A percentile compares a stretch with the other conserved stretches of the same genome.
These are phyloP conservation scores for Hypothenemus hampei DNA, from an alignment of 1,140 invertebrate genomes.

Conservation along the genomic window DNA sequence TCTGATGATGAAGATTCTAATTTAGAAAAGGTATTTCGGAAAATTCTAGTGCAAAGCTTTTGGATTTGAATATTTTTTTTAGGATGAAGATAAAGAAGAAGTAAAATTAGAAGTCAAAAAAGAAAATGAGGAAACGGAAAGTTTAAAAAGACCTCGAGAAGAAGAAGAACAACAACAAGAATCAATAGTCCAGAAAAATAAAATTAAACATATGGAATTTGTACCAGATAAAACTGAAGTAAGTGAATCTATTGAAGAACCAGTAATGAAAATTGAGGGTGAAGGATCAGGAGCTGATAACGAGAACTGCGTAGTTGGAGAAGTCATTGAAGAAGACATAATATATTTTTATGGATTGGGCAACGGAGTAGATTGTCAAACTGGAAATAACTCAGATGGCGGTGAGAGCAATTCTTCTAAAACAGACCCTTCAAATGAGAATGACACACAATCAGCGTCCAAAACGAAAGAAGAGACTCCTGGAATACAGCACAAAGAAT, in stretches of 20 bases:
- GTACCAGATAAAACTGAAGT: slow-evolving; percentile 21
- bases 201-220: slow-evolving; percentile 10
- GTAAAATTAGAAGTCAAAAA: not conserved
- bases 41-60: no score
- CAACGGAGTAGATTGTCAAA: slow-evolving; percentile 55
- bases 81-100: not conserved
- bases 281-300: slow-evolving; percentile 64
- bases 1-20: slow-evolving; percentile 23
- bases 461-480: no score
- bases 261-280: slow-evolving; percentile 64
- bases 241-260: slow-evolving; percentile 66
- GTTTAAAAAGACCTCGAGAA: slow-evolving; percentile 19
- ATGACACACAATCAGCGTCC: no score
- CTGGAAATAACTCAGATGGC: slow-evolving; percentile 36
- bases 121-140: slow-evolving; percentile 5
- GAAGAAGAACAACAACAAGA: slow-evolving; percentile 17
- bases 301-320: slow-evolving; percentile 46
- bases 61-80: no score
- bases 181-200: slow-evolving; percentile 10
- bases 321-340: slow-evolving; percentile 70
- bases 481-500: no score
- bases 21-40: slow-evolving; percentile 9
- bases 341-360: slow-evolving; percentile 69
- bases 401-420: no score
- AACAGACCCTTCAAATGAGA: no score